Base-by-base conservation (phyloP, 2,888 invertebrate species). In the Rhingia campestris region DNA sequence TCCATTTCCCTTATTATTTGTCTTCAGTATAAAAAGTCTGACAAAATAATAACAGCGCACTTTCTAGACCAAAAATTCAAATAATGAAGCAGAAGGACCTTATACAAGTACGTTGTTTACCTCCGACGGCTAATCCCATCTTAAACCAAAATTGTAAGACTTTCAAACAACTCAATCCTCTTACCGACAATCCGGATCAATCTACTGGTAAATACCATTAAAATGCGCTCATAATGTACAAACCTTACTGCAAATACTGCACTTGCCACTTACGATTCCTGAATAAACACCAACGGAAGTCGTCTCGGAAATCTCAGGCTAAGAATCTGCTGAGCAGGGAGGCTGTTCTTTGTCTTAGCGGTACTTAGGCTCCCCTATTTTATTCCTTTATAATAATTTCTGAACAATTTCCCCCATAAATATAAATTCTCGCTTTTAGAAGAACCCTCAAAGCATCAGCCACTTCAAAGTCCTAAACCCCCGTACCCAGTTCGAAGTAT, bases 331-430 rank as follows among this genome's bases (percentile, higher is more conserved):
- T 37, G 37, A 59, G 59, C 51, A 22, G 22, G 22, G 22, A 22
- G 22, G 22, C 22, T 45, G 14, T 43, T 37, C 54, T 69, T 59
- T 45, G 6, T 63, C 7, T n/a, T 14, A 51, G 30, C n/a, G 41
- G 69, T 61, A 61, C 54, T 54, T 54, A 69, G 32, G 61, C 39
- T 61, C 59, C 43, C 76, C 22, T 22, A 9, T 30, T 49, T 49
- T 10, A 32, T 49, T 76, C 69, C 54, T 63, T 49, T 61, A 63
- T 76, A 63, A 63, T 69, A 33, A 32, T 69, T 14, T 54, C 41
- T 59, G n/a, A 74, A 64, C 22, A 41, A 64, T 35, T 32, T 53
- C 61, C 39, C 35, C 45, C 58, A 45, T 39, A 47, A 61, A 39
- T 61, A 43, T 47, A 9, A 39, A 69, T 63, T 66, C 7, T 54